Evolutionary conservation across 2,888 invertebrate genomes (phyloP).

Genomic region (Cheilosia scutellata): DNA sequence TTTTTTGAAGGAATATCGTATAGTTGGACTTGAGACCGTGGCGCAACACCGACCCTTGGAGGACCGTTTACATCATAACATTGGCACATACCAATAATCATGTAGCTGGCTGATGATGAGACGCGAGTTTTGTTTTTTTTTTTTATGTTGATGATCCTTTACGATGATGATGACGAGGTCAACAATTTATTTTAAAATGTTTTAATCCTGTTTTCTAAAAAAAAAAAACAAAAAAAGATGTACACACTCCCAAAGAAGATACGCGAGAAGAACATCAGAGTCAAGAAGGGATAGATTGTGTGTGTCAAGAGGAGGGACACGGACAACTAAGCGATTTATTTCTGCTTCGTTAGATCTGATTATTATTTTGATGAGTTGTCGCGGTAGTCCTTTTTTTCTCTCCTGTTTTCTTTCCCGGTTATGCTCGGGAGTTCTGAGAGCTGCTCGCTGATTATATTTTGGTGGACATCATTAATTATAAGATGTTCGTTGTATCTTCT

Average conservation of each 20-base stretch:
- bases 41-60: constrained; percentile 23
- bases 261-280: constrained; percentile 25
- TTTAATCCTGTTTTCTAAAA: constrained; percentile 66
- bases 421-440: neutral
- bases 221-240: constrained; percentile 13
- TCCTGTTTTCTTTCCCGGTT: constrained; percentile 10
- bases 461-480: constrained; percentile 75
- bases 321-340: constrained; percentile 77
- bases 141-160: constrained; percentile 58
- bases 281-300: constrained; percentile 57
- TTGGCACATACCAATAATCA: constrained; percentile 76
- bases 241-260: constrained; percentile 7
- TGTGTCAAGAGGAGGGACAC: constrained; percentile 69
- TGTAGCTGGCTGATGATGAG: constrained; percentile 39
- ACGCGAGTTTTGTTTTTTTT: constrained; percentile 13
- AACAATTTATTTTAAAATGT: constrained; percentile 67
- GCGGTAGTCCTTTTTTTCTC: constrained; percentile 67
- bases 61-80: constrained; percentile 72
- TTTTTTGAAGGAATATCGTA: constrained; percentile 27
- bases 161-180: constrained; percentile 68
- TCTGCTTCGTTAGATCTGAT: constrained; percentile 78
- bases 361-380: constrained; percentile 76
- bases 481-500: constrained; percentile 50
- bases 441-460: constrained; percentile 26
- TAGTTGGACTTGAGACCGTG: constrained; percentile 17